These are phyloP conservation scores for Meiosimyza platycephala DNA, from an alignment of 2,888 invertebrate genomes.

Conservation along the genomic window DNA sequence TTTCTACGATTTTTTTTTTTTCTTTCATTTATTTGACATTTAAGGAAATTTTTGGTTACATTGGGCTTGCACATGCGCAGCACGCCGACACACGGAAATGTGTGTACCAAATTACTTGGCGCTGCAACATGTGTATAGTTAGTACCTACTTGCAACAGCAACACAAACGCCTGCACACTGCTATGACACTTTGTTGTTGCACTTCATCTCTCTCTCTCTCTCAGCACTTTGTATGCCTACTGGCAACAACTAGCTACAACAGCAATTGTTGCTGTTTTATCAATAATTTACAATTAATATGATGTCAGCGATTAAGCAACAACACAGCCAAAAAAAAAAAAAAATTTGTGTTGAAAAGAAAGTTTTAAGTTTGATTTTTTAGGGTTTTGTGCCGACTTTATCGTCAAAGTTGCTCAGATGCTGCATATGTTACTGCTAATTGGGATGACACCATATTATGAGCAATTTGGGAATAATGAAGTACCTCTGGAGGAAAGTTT, in stretches of 20 bases:
- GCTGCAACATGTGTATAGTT: conserved; percentile 26
- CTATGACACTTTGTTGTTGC: neutral
- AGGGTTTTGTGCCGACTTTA: no score
- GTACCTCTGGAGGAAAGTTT: no score
- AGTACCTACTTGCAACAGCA: neutral
- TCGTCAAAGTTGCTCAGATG: no score
- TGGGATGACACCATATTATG: no score
- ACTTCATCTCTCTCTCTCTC: no score
- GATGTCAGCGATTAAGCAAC: neutral
- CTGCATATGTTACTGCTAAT: no score
- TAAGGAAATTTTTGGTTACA: conserved; percentile 34
- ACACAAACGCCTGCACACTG: neutral
- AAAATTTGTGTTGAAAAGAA: no score
- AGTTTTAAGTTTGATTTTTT: no score
- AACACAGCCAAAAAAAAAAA: no score
- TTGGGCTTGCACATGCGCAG: conserved; percentile 18
- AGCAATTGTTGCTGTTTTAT: conserved; percentile 19
- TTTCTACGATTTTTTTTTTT: neutral
- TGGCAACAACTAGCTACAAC: conserved; percentile 2
- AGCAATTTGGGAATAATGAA: no score
- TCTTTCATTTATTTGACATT: conserved; percentile 10
- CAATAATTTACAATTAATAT: conserved; percentile 37
- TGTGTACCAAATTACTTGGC: conserved; percentile 27
- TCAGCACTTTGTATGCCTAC: neutral
- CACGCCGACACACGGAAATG: conserved; percentile 13